phyloP scores from a whole-genome alignment of 2,797 vertebrate species.

The Channa striata region DNA sequence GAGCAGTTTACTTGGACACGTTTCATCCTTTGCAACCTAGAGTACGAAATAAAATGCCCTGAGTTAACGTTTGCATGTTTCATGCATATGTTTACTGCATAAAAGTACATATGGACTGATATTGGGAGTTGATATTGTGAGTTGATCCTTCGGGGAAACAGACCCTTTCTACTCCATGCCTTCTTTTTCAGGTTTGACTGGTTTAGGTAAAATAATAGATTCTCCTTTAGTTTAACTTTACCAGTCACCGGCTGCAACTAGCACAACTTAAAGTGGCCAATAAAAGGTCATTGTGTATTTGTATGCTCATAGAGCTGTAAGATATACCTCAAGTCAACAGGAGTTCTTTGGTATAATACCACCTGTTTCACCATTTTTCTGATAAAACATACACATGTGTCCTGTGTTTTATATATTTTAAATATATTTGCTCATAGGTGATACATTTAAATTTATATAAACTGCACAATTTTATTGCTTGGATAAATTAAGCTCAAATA shows the following conservation, averaged over 20 bases:
- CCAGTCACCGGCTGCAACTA: not conserved
- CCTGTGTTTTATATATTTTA: too few species aligned
- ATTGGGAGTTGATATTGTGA: not conserved
- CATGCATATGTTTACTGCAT: not conserved
- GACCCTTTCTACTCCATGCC: not conserved
- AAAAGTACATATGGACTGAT: not conserved
- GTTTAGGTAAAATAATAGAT: not conserved
- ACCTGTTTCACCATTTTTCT: too few species aligned
- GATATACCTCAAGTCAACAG: not conserved
- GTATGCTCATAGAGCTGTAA: too few species aligned
- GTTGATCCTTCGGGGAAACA: not conserved
- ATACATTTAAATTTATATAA: too few species aligned
- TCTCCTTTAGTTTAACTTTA: not conserved
- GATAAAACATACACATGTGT: too few species aligned
- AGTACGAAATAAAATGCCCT: not conserved
- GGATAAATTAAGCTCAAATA: too few species aligned
- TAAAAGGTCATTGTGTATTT: not conserved
- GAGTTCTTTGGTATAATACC: not conserved
- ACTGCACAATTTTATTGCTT: too few species aligned
- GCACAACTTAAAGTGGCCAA: not conserved
- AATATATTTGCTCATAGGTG: too few species aligned
- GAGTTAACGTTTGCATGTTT: not conserved
- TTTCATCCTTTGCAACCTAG: not conserved
- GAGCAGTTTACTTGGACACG: not conserved
- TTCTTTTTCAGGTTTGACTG: conserved; percentile 9